Conservation (phyloP, 2,888 invertebrate species). For the Campoplex nolae region DNA sequence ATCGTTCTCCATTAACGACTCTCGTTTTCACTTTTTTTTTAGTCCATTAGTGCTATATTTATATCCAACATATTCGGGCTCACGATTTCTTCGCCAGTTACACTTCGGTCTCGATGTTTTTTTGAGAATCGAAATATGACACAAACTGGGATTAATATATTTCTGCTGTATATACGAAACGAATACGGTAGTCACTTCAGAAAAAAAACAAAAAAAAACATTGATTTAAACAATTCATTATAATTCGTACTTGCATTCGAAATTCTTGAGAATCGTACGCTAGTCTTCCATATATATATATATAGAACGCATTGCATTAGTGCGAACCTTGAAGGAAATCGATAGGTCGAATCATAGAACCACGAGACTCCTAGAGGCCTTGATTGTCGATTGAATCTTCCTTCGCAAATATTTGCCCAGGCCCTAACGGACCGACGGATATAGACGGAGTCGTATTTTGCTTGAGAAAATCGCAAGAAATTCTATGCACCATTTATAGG, state of each 20-base stretch:
- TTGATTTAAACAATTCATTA: not conserved
- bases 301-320: conserved; percentile 4
- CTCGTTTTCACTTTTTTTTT: not conserved
- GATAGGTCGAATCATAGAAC: conserved; percentile 53
- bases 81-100: too few relatives aligned
- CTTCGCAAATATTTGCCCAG: conserved; percentile 67
- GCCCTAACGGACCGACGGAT: conserved; percentile 54
- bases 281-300: not conserved
- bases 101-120: too few relatives aligned
- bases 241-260: not conserved
- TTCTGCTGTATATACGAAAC: too few relatives aligned
- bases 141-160: too few relatives aligned
- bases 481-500: conserved; percentile 2
- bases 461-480: conserved; percentile 29
- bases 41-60: too few relatives aligned
- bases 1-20: not conserved
- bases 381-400: conserved; percentile 67
- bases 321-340: conserved; percentile 32
- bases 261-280: not conserved
- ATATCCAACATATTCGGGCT: too few relatives aligned
- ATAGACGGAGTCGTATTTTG: conserved; percentile 4
- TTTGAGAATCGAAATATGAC: not conserved
- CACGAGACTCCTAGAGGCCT: conserved; percentile 28
- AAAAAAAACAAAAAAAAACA: not conserved
- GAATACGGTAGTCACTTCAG: not conserved